These are phyloP conservation scores for Eurystomus gularis DNA, from an alignment of 2,113 vertebrate genomes.

Conservation along the genomic window DNA sequence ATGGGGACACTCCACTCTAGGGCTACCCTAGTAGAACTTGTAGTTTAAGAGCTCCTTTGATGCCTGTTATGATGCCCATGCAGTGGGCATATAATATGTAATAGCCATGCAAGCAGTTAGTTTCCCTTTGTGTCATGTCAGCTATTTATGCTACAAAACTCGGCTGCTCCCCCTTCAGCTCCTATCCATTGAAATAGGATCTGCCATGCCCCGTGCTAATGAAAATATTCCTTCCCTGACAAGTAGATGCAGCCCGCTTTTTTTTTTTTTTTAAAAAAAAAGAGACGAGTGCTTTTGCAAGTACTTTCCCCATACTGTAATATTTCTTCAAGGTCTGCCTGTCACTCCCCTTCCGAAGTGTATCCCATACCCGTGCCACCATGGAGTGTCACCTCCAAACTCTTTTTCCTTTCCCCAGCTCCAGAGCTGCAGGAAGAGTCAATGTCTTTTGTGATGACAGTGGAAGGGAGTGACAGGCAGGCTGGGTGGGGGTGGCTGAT, in stretches of 20 bases:
- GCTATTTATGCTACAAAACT: neutral
- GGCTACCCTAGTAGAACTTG: neutral
- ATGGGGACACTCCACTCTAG: neutral
- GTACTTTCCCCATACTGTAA: neutral
- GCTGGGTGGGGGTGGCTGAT: constrained; percentile 39
- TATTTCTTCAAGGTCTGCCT: neutral
- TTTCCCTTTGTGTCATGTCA: neutral
- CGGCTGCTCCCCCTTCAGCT: neutral
- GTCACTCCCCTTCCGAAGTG: neutral
- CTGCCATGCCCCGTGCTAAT: neutral
- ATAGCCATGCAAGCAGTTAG: neutral
- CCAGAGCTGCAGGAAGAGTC: neutral
- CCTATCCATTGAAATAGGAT: constrained; percentile 16
- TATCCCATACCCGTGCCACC: neutral
- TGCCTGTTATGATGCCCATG: neutral
- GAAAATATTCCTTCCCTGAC: neutral
- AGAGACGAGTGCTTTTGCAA: neutral
- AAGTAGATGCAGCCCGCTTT: neutral
- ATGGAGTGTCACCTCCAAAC: neutral
- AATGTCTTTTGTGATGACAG: neutral
- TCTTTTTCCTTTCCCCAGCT: neutral
- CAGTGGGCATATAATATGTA: neutral
- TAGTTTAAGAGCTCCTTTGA: neutral
- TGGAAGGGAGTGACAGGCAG: constrained; percentile 38
- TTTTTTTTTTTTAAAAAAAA: neutral